These are phyloP conservation scores for Dicerorhinus sumatrensis DNA, from an alignment of 2,113 vertebrate genomes.

Conservation along the genomic window DNA sequence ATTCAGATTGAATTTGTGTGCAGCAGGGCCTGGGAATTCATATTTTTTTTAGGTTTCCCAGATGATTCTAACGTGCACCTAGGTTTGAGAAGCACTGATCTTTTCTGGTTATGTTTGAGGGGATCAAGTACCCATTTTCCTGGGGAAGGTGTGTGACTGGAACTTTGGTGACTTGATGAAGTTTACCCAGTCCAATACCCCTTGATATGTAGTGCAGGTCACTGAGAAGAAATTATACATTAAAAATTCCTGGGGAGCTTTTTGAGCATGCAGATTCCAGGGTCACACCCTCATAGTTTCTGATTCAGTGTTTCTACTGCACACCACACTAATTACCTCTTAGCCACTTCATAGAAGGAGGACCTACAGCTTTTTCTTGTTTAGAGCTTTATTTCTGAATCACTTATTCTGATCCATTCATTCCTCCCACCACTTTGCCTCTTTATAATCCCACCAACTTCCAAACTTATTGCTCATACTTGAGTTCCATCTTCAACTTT, in stretches of 20 bases:
- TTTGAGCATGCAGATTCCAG: neutral
- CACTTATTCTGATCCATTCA: neutral
- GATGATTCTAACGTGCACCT: neutral
- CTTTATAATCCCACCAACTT: neutral
- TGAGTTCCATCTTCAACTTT: neutral
- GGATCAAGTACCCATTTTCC: neutral
- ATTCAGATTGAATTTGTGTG: constrained; percentile 1
- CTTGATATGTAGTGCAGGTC: neutral
- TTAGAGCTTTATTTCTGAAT: neutral
- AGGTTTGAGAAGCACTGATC: neutral
- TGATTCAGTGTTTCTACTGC: neutral
- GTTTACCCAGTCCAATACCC: neutral
- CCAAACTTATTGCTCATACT: neutral
- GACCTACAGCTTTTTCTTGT: neutral
- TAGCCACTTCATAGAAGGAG: neutral
- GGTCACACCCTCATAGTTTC: neutral
- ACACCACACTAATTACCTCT: neutral
- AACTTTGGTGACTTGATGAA: neutral
- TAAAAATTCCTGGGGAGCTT: neutral
- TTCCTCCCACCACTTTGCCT: neutral
- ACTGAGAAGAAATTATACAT: neutral
- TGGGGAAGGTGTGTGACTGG: neutral
- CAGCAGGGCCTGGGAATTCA: neutral
- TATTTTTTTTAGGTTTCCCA: neutral
- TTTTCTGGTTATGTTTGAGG: neutral